Evolutionary conservation across 92 coral and sea anemone genomes (phyloP).

Genomic region (Actinostola sp.): DNA sequence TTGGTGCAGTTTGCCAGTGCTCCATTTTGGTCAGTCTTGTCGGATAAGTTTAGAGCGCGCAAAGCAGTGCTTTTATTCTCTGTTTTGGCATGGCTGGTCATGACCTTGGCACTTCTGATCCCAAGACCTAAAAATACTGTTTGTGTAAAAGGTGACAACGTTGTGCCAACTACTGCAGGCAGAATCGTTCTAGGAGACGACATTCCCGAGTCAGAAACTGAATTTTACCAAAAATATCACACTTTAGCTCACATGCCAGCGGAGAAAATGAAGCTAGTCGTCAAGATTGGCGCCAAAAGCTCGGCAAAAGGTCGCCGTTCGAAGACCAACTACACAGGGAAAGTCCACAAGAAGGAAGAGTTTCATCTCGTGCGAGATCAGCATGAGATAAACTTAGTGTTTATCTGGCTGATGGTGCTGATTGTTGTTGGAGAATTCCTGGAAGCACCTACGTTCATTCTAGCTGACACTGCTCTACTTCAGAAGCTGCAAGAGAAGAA

Average conservation of each 20-base stretch:
- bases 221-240: constrained; percentile 21
- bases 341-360: neutral
- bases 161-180: constrained; percentile 4
- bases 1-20: constrained; percentile 90
- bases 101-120: constrained; percentile 87
- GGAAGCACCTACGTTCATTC: constrained; percentile 93
- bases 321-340: neutral
- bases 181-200: constrained; percentile 4
- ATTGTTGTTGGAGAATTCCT: constrained; percentile 88
- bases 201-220: constrained; percentile 28
- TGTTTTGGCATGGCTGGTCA: constrained; percentile 85
- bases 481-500: constrained; percentile 85
- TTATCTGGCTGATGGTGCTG: constrained; percentile 68
- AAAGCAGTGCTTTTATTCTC: constrained; percentile 84
- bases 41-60: constrained; percentile 85
- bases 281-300: neutral
- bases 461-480: constrained; percentile 89
- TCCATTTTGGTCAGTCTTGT: constrained; percentile 92
- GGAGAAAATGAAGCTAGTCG: constrained; percentile 17
- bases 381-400: constrained; percentile 67
- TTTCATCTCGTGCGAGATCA: constrained; percentile 61
- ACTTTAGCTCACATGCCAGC: constrained; percentile 1
- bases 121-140: constrained; percentile 79
- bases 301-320: neutral
- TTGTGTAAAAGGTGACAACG: constrained; percentile 45